These are phyloP conservation scores for Drosophila pseudoananassae DNA, from an alignment of 1,140 invertebrate species.

Conservation along the genomic window DNA sequence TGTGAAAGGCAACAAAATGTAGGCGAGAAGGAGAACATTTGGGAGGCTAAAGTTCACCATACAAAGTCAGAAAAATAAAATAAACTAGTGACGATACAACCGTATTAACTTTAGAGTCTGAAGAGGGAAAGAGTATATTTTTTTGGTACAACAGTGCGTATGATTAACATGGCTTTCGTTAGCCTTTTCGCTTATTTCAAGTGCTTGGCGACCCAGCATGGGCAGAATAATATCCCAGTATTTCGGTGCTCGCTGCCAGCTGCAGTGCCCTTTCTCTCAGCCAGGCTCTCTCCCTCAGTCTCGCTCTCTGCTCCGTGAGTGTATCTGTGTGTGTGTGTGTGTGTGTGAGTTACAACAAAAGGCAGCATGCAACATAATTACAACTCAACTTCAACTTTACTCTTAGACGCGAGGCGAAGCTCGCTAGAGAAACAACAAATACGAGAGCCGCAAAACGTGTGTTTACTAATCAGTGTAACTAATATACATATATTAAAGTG, in stretches of 20 bases:
- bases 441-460: conserved; percentile 13
- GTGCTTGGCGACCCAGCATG: conserved; percentile 32
- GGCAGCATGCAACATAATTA: conserved; percentile 72
- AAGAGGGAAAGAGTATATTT: background rate
- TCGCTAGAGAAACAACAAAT: conserved; percentile 55
- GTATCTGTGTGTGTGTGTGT: conserved; percentile 1
- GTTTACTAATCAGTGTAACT: conserved; percentile 5
- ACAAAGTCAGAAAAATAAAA: too few relatives aligned
- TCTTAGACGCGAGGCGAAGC: conserved; percentile 60
- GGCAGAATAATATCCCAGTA: conserved; percentile 44
- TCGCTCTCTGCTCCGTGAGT: background rate
- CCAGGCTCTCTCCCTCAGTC: background rate
- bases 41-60: background rate
- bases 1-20: background rate
- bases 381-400: conserved; percentile 48
- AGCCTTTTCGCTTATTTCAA: conserved; percentile 23
- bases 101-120: too few relatives aligned
- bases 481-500: conserved; percentile 7
- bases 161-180: conserved; percentile 29
- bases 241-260: conserved; percentile 34
- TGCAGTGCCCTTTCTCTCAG: conserved; percentile 28
- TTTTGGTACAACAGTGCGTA: conserved; percentile 33
- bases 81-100: too few relatives aligned
- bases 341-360: conserved; percentile 38
- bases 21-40: background rate